phyloP scores from a whole-genome alignment of 2,113 vertebrate genomes.

The Typhlomys cinereus region DNA sequence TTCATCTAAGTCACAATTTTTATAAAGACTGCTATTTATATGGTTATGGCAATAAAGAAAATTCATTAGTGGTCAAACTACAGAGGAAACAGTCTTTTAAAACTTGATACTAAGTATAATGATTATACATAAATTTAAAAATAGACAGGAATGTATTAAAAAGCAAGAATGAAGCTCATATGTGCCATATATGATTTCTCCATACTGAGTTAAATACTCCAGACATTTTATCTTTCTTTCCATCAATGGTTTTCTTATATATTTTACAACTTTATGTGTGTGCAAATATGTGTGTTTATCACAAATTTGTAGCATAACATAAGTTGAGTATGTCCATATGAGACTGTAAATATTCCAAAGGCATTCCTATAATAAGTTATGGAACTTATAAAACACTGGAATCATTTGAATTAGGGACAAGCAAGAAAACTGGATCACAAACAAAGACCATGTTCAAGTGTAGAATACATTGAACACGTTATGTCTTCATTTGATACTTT shows the following conservation, averaged over 20 bases:
- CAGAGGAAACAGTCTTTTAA: not conserved
- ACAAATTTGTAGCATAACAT: not conserved
- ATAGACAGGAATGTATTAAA: not conserved
- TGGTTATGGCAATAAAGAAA: not conserved
- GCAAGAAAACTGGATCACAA: not conserved
- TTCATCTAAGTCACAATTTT: not conserved
- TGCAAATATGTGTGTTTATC: not conserved
- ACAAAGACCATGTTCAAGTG: not conserved
- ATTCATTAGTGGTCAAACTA: not conserved
- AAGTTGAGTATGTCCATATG: not conserved
- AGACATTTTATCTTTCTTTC: not conserved
- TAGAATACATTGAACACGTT: not conserved
- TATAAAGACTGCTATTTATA: not conserved
- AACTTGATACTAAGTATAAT: not conserved
- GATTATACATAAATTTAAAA: not conserved
- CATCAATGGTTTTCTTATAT: not conserved
- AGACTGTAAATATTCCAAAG: not conserved
- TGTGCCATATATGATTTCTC: not conserved
- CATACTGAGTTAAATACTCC: not conserved
- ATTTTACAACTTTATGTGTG: not conserved
- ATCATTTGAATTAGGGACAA: not conserved
- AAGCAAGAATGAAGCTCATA: not conserved
- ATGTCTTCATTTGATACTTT: not conserved
- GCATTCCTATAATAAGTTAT: not conserved
- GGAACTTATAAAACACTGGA: not conserved